Evolutionary conservation across 2,797 vertebrate genomes (phyloP), one percentile per base, ranked within the genome.

Genomic region (Mycteria americana): DNA sequence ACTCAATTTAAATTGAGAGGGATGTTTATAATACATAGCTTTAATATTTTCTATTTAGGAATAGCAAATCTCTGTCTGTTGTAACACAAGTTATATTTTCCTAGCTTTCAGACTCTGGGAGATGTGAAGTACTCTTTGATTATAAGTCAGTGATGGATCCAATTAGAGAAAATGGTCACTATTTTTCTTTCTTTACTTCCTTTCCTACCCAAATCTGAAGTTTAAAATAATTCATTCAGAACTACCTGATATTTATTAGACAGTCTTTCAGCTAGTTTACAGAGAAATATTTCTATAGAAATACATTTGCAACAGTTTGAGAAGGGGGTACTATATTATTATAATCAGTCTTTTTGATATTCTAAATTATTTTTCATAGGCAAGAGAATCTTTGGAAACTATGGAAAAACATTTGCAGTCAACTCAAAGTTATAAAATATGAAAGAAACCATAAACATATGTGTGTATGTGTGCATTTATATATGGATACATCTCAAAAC

Each of bases 371-470:
- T 83, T 76, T 86, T 59, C 41, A 25, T 5, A 21, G n/a, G 13
- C 8, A 60, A 60, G 5, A 62, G 7, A 25, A 41, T 63, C 2
- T 77, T 91, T 50, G 37, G 12, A 54, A 93, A 62, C 17, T 28
- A 5, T 17, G 3, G 10, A 31, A 72, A 70, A 89, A 39, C 4
- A 43, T 22, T 59, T 77, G 1, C 31, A 35, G 24, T 62, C 56
- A 70, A 54, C 7, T 0, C 23, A 7, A 62, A 64, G 19, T 35
- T 59, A 54, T 2, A 24, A 89, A 72, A 56, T 33, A n/a, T 13
- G 25, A 72, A 74, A 63, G 18, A 60, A 72, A 30, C 7, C 6
- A 2, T 22, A 24, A 2, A 10, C 0, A 0, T 21, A 33, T 31
- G 13, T 53, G 12, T 68, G 3, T 22, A 28, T 31, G 13, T 57